These are phyloP conservation scores for Calliphora vomitoria DNA, from an alignment of 2,888 invertebrate species.

Conservation along the genomic window DNA sequence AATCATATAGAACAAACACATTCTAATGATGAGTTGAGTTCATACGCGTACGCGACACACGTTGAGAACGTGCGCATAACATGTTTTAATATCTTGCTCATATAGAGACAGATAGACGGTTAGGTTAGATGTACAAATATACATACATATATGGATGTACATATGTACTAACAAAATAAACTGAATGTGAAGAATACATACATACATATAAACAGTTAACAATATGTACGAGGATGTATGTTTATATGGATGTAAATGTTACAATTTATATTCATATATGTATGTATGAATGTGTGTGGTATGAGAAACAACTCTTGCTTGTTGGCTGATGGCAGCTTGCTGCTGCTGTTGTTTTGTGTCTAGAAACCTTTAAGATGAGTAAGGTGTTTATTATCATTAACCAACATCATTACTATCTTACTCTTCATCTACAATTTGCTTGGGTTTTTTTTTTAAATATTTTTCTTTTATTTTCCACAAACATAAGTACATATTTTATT, in stretches of 20 bases:
- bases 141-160: slow-evolving; percentile 3
- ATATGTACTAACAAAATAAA: slow-evolving; percentile 21
- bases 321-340: neutral
- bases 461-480: neutral
- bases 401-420: slow-evolving; percentile 1
- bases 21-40: slow-evolving; percentile 65
- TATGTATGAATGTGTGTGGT: too few relatives aligned
- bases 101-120: slow-evolving; percentile 1
- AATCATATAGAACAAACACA: neutral
- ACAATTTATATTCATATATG: slow-evolving; percentile 1
- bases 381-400: slow-evolving; percentile 23
- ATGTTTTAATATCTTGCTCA: slow-evolving; percentile 55
- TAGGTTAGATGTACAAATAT: slow-evolving; percentile 5
- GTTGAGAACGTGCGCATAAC: slow-evolving; percentile 71
- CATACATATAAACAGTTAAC: neutral
- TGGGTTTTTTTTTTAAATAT: neutral
- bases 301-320: slow-evolving; percentile 39
- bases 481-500: neutral
- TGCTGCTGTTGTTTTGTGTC: neutral
- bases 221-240: neutral
- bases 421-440: neutral
- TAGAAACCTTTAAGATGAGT: neutral
- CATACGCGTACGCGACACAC: slow-evolving; percentile 69
- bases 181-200: neutral
- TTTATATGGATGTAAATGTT: neutral